Base-by-base conservation (phyloP, 2,888 invertebrate species). In the Lottia gigantea region DNA sequence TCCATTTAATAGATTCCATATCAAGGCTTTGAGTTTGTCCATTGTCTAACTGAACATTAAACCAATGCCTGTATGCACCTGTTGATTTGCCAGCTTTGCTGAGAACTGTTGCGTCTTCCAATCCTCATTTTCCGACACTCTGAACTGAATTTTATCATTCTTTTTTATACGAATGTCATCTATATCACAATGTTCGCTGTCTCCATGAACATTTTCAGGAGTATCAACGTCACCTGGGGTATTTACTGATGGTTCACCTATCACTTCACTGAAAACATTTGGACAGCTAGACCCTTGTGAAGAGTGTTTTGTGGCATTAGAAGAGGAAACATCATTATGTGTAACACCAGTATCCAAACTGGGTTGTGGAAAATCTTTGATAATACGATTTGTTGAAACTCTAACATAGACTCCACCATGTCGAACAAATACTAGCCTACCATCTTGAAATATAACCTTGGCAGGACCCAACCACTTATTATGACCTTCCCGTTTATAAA, bases 61-160 rank as follows among this genome's bases (percentile, higher is more conserved):
- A 68, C 66, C 65, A 68, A 19, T 62, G 64, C 64, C 64, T 63
- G 8, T 71, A 26, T 45, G 47, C 62, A 23, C 61, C 64, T 8
- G 64, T 63, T 11, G 47, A 46, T 64, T 71, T 71, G 14, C 62
- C 64, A 16, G 66, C 71, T 62, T 46, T 71, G 15, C 66, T 66
- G 4, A 67, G 11, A 31, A 71, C 55, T 14, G 68, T 68, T 19
- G 66, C 71, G 45, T 61, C 16, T 64, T 25, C n/a, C 46, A 64
- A 45, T 66, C 25, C 62, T 66, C 46, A 12, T 26, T 3, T 2
- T 31, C 19, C 0, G 64, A 46, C 3, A 46, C 55, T 15, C n/a
- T 11, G 23, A 64, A 26, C 45, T 47, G 26, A 16, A 47, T 68
- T 40, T 31, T 26, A 6, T 64, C 61, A 65, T 65, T 8, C 31